phyloP scores from a whole-genome alignment of 2,888 invertebrate species.

The Platynereis dumerilii region DNA sequence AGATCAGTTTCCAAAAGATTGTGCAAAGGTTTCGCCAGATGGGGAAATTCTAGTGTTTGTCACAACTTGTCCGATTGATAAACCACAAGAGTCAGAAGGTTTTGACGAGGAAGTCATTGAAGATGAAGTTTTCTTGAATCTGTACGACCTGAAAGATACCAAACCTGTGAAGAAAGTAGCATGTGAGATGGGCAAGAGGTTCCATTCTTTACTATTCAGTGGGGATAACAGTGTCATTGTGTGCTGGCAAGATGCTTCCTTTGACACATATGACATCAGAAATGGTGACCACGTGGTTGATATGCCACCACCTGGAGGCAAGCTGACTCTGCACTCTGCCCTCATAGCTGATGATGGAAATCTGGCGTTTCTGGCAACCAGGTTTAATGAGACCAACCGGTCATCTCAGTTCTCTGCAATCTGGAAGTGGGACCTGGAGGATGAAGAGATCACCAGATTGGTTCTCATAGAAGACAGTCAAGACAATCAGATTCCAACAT shows the following conservation, averaged over 20 bases:
- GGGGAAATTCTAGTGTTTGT: slow-evolving; percentile 23
- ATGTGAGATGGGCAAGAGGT: slow-evolving; percentile 23
- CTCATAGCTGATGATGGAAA: slow-evolving; percentile 17
- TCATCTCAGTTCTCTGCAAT: slow-evolving; percentile 21
- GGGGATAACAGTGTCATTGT: slow-evolving; percentile 13
- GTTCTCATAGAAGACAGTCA: not conserved
- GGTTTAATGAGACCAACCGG: not conserved
- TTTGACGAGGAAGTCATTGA: slow-evolving; percentile 10
- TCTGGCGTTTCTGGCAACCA: slow-evolving; percentile 21
- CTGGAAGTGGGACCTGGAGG: slow-evolving; percentile 30
- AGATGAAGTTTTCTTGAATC: slow-evolving; percentile 25
- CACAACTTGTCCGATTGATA: slow-evolving; percentile 18
- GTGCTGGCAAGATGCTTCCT: slow-evolving; percentile 28
- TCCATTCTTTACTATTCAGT: slow-evolving; percentile 17
- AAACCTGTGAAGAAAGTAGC: slow-evolving; percentile 2
- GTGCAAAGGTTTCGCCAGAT: slow-evolving; percentile 23
- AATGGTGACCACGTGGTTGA: slow-evolving; percentile 8
- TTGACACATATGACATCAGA: slow-evolving; percentile 26
- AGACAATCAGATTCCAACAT: not conserved
- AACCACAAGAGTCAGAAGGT: not conserved
- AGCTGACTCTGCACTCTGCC: slow-evolving; percentile 23
- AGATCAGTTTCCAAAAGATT: slow-evolving; percentile 32
- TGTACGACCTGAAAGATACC: slow-evolving; percentile 9
- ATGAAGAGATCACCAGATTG: slow-evolving; percentile 11
- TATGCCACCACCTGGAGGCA: slow-evolving; percentile 21